Conservation (phyloP, 2,113 vertebrate species). For the Drymodes brunneopygia region DNA sequence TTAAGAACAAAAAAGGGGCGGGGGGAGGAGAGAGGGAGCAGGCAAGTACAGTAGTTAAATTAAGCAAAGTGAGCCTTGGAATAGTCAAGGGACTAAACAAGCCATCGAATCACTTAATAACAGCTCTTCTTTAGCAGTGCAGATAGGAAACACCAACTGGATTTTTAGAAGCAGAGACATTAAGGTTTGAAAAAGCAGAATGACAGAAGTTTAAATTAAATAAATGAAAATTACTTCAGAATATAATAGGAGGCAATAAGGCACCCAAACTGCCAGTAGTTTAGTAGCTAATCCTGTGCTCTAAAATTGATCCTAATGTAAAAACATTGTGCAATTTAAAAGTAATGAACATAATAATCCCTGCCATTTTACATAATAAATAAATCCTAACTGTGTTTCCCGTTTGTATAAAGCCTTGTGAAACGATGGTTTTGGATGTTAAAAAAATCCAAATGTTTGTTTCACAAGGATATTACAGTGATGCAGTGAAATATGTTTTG, state of each 20-base stretch:
- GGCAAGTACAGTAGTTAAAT: slow-evolving; percentile 55
- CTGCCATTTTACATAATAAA: slow-evolving; percentile 60
- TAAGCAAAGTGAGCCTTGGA: slow-evolving; percentile 63
- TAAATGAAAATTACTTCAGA: slow-evolving; percentile 66
- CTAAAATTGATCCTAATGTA: slow-evolving; percentile 66
- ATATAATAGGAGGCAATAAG: slow-evolving; percentile 66
- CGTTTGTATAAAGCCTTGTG: slow-evolving; percentile 13
- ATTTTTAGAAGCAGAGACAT: slow-evolving; percentile 33
- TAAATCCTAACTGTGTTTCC: slow-evolving; percentile 44
- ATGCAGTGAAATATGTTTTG: background rate
- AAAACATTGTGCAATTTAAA: slow-evolving; percentile 56
- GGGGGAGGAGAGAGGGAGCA: slow-evolving; percentile 11
- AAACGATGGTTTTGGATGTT: background rate
- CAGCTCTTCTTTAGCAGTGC: background rate
- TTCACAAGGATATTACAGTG: slow-evolving; percentile 14
- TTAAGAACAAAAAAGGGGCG: slow-evolving; percentile 49
- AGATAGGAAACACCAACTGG: slow-evolving; percentile 27
- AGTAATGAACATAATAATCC: slow-evolving; percentile 59
- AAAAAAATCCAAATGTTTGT: slow-evolving; percentile 45
- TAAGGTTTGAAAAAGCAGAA: slow-evolving; percentile 32
- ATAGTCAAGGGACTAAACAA: slow-evolving; percentile 62
- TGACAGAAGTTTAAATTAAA: slow-evolving; percentile 55
- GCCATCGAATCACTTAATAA: slow-evolving; percentile 58
- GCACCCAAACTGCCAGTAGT: slow-evolving; percentile 61
- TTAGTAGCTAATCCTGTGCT: slow-evolving; percentile 49